phyloP scores from a whole-genome alignment of 2,113 vertebrate species.

The Tachysurus vachellii region DNA sequence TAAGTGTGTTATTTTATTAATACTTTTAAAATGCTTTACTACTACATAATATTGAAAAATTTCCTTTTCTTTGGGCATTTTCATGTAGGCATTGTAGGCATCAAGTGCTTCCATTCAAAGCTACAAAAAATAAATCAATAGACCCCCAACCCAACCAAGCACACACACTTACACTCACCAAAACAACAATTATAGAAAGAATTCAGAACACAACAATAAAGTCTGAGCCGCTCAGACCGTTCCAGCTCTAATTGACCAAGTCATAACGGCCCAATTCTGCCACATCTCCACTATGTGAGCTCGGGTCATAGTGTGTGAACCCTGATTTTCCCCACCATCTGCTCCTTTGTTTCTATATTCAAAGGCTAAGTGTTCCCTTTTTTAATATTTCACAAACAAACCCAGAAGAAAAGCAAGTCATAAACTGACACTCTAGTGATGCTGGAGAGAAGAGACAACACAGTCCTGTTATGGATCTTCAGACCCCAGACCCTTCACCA shows the following conservation, averaged over 20 bases:
- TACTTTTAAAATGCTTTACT: neutral
- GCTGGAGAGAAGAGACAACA: slow-evolving; percentile 25
- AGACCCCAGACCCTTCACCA: slow-evolving; percentile 17
- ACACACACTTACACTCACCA: slow-evolving; percentile 17
- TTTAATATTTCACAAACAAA: slow-evolving; percentile 7
- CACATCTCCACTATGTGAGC: slow-evolving; percentile 40
- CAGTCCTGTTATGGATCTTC: slow-evolving; percentile 14
- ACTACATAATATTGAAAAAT: neutral
- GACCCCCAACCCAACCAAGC: neutral
- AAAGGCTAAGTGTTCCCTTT: slow-evolving; percentile 33
- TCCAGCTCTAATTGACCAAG: slow-evolving; percentile 48
- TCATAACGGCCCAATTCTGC: slow-evolving; percentile 46
- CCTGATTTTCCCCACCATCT: slow-evolving; percentile 48
- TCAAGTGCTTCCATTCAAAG: neutral
- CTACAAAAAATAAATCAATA: slow-evolving; percentile 30
- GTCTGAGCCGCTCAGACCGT: slow-evolving; percentile 6
- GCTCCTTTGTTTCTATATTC: slow-evolving; percentile 46
- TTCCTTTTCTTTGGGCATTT: neutral
- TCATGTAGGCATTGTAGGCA: neutral
- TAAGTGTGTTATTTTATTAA: neutral
- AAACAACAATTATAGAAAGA: slow-evolving; percentile 39
- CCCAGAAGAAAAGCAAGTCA: slow-evolving; percentile 7
- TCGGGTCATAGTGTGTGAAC: slow-evolving; percentile 49
- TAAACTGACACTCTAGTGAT: neutral
- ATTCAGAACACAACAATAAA: slow-evolving; percentile 33